Base-by-base conservation (phyloP, 2,888 invertebrate genomes). In the Drosophila mimica region DNA sequence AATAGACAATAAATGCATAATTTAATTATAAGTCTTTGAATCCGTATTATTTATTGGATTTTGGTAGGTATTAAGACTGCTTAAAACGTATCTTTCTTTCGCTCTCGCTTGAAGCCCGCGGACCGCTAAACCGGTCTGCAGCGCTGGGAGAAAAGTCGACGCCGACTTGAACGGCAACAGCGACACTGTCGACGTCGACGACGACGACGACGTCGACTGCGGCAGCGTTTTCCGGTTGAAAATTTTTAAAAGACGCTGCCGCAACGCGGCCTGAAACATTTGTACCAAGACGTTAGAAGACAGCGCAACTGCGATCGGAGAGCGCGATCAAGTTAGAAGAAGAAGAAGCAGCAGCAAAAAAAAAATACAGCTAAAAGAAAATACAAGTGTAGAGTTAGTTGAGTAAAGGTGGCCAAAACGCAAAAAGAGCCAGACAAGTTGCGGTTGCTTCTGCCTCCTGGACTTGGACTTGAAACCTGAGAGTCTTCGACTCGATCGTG, bases 181-280 rank as follows among this genome's bases (percentile, higher is more conserved):
- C 76, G 69, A 46, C 46, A 46, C 7, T 36, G 5, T 33, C 65
- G 4, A 34, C n/a, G 30, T 51, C 34, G 40, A 28, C 68, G 8
- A 30, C 66, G 5, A 36, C 17, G 20, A 48, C 38, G 43, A n/a
- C 68, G 7, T 38, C 54, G 52, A 36, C 81, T 6, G 69, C 58
- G 64, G 52, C 67, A 52, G 76, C 76, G 73, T 85, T 88, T 87
- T 88, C 82, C 88, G 80, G 80, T 83, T 84, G 85, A 88, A 92
- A 93, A 93, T 90, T 93, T 92, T 93, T 93, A 93, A 92, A 93
- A 93, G 93, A 92, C 92, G 92, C 91, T 91, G 93, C 92, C 91
- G 90, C 91, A 91, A 87, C 91, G 86, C 82, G 83, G 86, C 89
- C 81, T 79, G 92, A 91, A 93, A 92, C 93, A 93, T 93, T 93